Evolutionary conservation across 1,140 invertebrate genomes (phyloP).

Genomic region (Drosophila gunungcola): DNA sequence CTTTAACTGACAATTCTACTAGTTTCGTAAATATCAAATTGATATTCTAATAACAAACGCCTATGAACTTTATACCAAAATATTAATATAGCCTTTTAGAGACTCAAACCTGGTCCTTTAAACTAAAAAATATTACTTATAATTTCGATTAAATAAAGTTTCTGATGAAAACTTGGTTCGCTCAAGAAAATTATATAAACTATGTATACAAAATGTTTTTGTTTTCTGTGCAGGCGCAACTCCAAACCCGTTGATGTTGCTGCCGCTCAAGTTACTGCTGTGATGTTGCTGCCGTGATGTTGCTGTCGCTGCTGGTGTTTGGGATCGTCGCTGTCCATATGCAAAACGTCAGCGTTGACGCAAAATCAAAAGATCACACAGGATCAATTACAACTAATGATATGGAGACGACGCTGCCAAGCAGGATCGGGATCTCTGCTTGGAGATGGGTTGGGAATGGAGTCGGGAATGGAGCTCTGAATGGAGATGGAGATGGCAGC

Average conservation of each 20-base stretch:
- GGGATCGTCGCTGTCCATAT: constrained; percentile 37
- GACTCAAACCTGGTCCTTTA: too few species aligned
- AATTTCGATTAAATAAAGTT: too few species aligned
- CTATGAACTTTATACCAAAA: too few species aligned
- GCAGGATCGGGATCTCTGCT: background rate
- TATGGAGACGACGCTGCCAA: constrained; percentile 56
- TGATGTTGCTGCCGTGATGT: background rate
- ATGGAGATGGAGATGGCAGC: constrained; percentile 18
- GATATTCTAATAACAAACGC: too few species aligned
- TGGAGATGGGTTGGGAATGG: background rate
- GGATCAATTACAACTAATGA: constrained; percentile 84
- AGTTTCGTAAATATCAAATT: too few species aligned
- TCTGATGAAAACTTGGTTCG: too few species aligned
- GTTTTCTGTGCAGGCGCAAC: background rate
- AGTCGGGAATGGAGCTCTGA: background rate
- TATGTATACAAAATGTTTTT: background rate
- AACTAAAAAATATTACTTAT: too few species aligned
- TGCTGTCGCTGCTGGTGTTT: constrained; percentile 63
- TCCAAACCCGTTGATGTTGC: constrained; percentile 19
- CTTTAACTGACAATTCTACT: too few species aligned
- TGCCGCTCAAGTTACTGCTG: constrained; percentile 21
- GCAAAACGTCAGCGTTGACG: constrained; percentile 76
- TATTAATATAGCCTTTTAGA: too few species aligned
- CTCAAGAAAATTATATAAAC: background rate
- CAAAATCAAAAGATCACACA: constrained; percentile 83